Base-by-base conservation (phyloP, 2,797 vertebrate species). In the Paedocypris micromegethes region DNA sequence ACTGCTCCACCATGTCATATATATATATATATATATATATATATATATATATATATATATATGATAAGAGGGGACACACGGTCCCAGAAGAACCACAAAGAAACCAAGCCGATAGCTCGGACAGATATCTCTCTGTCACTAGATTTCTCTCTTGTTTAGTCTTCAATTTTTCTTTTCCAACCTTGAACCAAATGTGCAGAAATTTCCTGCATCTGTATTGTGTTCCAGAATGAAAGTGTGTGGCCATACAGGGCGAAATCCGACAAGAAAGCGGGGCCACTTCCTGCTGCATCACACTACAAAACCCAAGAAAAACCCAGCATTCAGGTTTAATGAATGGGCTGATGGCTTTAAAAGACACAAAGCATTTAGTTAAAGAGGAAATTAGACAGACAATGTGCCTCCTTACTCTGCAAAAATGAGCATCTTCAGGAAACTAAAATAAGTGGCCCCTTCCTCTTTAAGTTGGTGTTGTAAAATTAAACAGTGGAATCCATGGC, bases 31-130 rank as follows among this genome's bases (percentile, higher is more conserved):
- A 23, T 23, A 23, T 23, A 23, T 23, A 23, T 23, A 23, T 23
- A 23, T 23, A 23, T 23, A 23, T 23, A 23, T 23, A 23, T 23
- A 23, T 23, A 23, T 23, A 23, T 23, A 23, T 23, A 23, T 23
- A 23, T 23, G 69, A 72, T 58, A 73, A 64, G 59, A 64, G 59
- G 59, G 59, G 59, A 65, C 68, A 64, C 38, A 46, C 54, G 55
- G 58, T 62, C 63, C 53, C 67, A 57, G 47, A 58, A 60, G 66
- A 55, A 39, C 5, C 56, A 68, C n/a, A 63, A 46, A 69, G 46
- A 71, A 54, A 64, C 42, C 41, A 48, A 69, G 23, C 58, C 40
- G 48, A 64, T 46, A 5, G 44, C 47, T 8, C 55, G 66, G 40
- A 46, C 23, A 44, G 57, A 68, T 53, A 53, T 54, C 44, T 3